Evolutionary conservation across 2,797 vertebrate genomes (phyloP), one percentile per base, ranked within the genome.

Genomic region (Geotrypetes seraphini): DNA sequence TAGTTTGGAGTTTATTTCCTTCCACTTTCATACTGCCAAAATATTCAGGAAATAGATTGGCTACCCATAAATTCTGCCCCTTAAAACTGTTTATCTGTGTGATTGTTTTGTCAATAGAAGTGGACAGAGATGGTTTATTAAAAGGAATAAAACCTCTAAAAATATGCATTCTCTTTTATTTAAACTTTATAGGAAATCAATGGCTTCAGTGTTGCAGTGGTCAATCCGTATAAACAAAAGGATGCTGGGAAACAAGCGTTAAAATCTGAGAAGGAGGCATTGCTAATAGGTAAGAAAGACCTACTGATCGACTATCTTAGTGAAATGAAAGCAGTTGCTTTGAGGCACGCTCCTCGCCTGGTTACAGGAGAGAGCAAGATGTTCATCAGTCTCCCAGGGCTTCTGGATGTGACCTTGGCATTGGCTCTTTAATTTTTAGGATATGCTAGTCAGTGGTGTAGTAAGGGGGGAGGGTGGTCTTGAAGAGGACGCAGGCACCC

Each of bases 241-340:
- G 85, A 80, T 54, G 69, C 44, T 3, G 88, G 92, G 26, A 73
- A 78, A 48, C 40, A 76, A 3, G 81, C 83, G 22, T 70, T 92
- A 30, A 85, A 83, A 34, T 93, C 93, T 15, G 91, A 97, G 43
- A 96, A 90, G 47, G 93, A 97, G 62, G 94, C 94, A 5, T 73
- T 97, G 22, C 75, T 97, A 42, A 86, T 97, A 51, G 94, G 94
- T 97, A 86, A 87, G 72, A 29, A 20, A 34, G 40, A 5, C n/a
- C n/a, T n/a, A n/a, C n/a, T n/a, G n/a, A n/a, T n/a, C n/a, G n/a
- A n/a, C n/a, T n/a, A n/a, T n/a, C n/a, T n/a, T n/a, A n/a, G n/a
- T n/a, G n/a, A n/a, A n/a, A n/a, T n/a, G n/a, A n/a, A n/a, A n/a
- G n/a, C n/a, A n/a, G n/a, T n/a, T n/a, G n/a, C n/a, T n/a, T n/a